Evolutionary conservation across 2,888 invertebrate genomes (phyloP), one percentile per base, ranked within the genome.

Genomic region (Calameuta filiformis): DNA sequence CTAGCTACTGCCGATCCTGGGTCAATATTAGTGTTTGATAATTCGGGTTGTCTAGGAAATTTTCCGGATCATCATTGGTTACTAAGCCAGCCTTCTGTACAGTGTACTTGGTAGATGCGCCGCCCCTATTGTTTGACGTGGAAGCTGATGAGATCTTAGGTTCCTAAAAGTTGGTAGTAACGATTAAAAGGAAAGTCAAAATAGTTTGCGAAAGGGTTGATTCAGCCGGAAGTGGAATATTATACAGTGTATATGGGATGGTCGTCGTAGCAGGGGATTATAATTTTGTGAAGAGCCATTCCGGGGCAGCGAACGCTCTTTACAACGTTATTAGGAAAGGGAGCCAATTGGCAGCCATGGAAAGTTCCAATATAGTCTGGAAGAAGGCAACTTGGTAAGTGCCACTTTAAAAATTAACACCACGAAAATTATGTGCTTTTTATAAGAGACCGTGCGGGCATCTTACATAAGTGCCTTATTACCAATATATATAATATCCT

Each of bases 341-440:
- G 75, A 69, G 74, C 71, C 73, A 77, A 76, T 71, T 71, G 71
- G 71, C 71, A 71, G 71, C 33, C 34, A 71, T 9, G 31, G 71
- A 34, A 71, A 71, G 33, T 71, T 71, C 71, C 71, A 56, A 56
- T 56, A 56, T 56, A 56, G 56, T 23, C 56, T 56, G 56, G 40
- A 56, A 23, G 56, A 23, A 56, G 23, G 56, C 23, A 56, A 81
- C 78, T 79, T 75, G 75, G 80, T 83, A 81, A 84, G 86, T 83
- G 83, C 82, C 83, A 79, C 87, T 87, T 83, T 79, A 87, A 87
- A 87, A 86, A 87, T 87, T 87, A 87, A 85, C 87, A 15, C 56
- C 83, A 80, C 79, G 82, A 85, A 84, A 86, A 87, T 87, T 85
- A 84, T 84, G 83, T 81, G 82, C 81, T 81, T 84, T 82, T 81